Percentiles rank a stretch among this genome's conserved stretches.
Conservation (phyloP, 2,888 invertebrate genomes). For the Acrobeloides nanus region DNA sequence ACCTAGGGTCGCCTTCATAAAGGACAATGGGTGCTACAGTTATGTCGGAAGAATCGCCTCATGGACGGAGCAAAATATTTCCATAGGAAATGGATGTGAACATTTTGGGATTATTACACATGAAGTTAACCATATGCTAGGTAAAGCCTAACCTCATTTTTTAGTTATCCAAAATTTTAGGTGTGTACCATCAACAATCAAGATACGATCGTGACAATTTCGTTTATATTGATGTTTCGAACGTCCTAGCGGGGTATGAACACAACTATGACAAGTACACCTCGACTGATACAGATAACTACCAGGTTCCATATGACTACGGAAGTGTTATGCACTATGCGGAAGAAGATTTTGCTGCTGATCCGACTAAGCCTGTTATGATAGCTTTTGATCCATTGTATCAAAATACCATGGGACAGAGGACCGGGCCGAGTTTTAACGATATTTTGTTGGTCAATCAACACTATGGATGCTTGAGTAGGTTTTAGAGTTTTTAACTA, state of each 20-base stretch:
- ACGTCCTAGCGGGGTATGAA: constrained; percentile 23
- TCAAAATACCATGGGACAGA: constrained; percentile 28
- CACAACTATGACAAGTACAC: constrained; percentile 44
- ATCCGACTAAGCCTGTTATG: no score
- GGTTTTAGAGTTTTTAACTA: no score
- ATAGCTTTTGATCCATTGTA: constrained; percentile 21
- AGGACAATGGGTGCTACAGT: constrained; percentile 40
- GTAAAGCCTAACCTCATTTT: no score
- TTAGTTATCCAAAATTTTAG: no score
- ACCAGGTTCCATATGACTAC: constrained; percentile 44
- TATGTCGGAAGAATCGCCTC: constrained; percentile 34
- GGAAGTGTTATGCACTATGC: no score
- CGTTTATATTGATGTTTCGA: constrained; percentile 24
- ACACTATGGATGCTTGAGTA: no score
- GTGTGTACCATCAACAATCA: constrained; percentile 48
- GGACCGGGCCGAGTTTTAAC: constrained; percentile 20
- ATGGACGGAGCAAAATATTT: constrained; percentile 41
- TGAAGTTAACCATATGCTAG: constrained; percentile 46
- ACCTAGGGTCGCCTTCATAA: constrained; percentile 31
- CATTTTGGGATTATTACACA: constrained; percentile 50
- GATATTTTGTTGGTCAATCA: no score
- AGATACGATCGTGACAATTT: constrained; percentile 36
- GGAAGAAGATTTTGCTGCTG: no score
- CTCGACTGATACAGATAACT: constrained; percentile 37
- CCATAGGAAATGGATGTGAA: constrained; percentile 45